These are phyloP conservation scores for Spongilla lacustris DNA, from an alignment of 37 sponge, comb jelly and placozoan species.

Conservation along the genomic window DNA sequence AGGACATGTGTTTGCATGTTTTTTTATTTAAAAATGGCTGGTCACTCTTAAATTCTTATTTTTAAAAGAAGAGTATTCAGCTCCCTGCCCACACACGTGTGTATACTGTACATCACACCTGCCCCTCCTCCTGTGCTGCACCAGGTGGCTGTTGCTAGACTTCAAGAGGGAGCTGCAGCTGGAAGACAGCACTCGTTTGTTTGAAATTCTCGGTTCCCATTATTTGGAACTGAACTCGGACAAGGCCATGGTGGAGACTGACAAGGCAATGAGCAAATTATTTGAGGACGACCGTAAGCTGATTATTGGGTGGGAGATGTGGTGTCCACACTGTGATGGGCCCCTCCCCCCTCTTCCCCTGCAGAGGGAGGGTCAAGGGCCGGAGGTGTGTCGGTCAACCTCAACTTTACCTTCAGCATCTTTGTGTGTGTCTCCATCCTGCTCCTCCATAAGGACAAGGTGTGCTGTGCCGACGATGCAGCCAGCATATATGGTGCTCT, in stretches of 20 bases:
- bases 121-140: too few relatives aligned
- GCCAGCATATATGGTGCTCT: conserved; percentile 64
- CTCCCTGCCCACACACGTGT: too few relatives aligned
- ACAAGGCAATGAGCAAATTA: conserved; percentile 61
- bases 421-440: conserved; percentile 90
- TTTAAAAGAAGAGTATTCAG: too few relatives aligned
- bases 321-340: neutral
- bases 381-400: conserved; percentile 34
- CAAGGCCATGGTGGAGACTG: conserved; percentile 65
- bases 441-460: conserved; percentile 30
- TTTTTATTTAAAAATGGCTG: too few relatives aligned
- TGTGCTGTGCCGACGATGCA: conserved; percentile 59
- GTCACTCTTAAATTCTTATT: too few relatives aligned
- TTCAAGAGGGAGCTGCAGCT: conserved; percentile 90
- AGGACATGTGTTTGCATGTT: too few relatives aligned
- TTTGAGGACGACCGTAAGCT: conserved; percentile 62
- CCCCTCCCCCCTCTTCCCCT: neutral
- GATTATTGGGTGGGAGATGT: too few relatives aligned
- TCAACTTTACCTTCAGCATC: conserved; percentile 84
- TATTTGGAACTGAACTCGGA: conserved; percentile 83
- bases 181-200: conserved; percentile 79
- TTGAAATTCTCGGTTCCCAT: conserved; percentile 81
- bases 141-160: conserved; percentile 85
- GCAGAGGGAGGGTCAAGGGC: conserved; percentile 62
- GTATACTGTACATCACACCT: too few relatives aligned